Base-by-base conservation (phyloP, 2,113 vertebrate species). In the Notothenia coriiceps region DNA sequence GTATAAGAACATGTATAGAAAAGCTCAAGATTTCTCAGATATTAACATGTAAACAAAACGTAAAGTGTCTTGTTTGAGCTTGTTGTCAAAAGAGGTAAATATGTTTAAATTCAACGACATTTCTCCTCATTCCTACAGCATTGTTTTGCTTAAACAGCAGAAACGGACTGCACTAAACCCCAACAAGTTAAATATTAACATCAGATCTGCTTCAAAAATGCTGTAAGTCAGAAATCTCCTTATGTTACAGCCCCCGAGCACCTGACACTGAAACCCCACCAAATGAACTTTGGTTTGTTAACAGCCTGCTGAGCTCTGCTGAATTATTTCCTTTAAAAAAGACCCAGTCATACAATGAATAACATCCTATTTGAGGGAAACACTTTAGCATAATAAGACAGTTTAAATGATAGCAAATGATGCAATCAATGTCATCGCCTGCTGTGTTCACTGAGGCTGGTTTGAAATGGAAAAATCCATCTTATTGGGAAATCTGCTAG, bases 161-260 rank as follows among this genome's bases (percentile, higher is more conserved):
- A 5, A 56, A 47, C 35, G 9, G 51, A 61, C 35, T 40, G 15
- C 12, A 22, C 14, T 59, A 17, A 74, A 70, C 12, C 54, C 61
- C 17, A 60, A 18, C n/a, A 57, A 20, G 54, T 66, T 66, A 77
- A 86, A 77, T 83, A 56, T 79, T 20, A 68, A 35, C 79, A n/a
- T 62, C 11, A 84, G 60, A 70, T 75, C 66, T 68, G 64, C 71
- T 87, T 69, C 47, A 29, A 77, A 20, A 80, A 76, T 61, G 68
- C 43, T 67, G 43, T 9, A 63, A 84, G 56, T n/a, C 65, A 68
- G 72, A 88, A 91, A 91, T 84, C 89, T 70, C 29, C 86, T 92
- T 85, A 79, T 35, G 73, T 70, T 63, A 22, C 8, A 51, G 66
- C 46, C 56, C 12, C 52, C 0, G 11, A 67, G 52, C 82, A 74